Conservation (phyloP, 1,140 invertebrate species). For the Drosophila nannoptera region DNA sequence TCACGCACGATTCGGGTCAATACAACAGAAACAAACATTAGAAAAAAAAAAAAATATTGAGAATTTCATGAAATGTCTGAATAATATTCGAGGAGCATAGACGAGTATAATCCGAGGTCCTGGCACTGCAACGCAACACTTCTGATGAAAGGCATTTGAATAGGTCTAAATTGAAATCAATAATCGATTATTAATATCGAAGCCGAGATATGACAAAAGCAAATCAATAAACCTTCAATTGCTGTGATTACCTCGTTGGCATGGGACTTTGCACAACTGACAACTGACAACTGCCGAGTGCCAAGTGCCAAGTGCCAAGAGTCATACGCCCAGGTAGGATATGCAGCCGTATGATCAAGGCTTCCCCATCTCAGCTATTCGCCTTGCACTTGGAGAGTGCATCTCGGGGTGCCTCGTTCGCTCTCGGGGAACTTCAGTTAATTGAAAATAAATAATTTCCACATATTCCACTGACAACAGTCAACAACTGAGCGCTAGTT, state of each 20-base stretch:
- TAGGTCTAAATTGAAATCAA: slow-evolving; percentile 49
- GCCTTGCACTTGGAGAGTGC: no score
- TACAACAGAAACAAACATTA: background rate
- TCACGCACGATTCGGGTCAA: background rate
- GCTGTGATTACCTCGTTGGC: slow-evolving; percentile 69
- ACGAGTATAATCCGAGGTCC: no score
- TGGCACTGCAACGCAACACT: no score
- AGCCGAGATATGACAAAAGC: slow-evolving; percentile 30
- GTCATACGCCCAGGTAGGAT: slow-evolving; percentile 7
- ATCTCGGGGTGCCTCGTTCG: no score
- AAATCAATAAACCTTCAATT: slow-evolving; percentile 74
- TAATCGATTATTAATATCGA: slow-evolving; percentile 62
- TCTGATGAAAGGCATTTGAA: slow-evolving; percentile 14
- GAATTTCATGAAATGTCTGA: no score
- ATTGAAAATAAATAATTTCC: slow-evolving; percentile 8
- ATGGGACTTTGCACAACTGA: slow-evolving; percentile 75
- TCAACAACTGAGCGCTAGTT: slow-evolving; percentile 9
- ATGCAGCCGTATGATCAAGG: background rate
- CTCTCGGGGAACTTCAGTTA: background rate
- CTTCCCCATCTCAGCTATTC: no score
- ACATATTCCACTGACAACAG: slow-evolving; percentile 1
- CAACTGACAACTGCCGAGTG: slow-evolving; percentile 26
- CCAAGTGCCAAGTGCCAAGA: background rate
- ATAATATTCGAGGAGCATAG: no score
- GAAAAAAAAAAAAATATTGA: no score